Percentiles rank a stretch among this genome's conserved stretches.
These are phyloP conservation scores for Plutella xylostella DNA, from an alignment of 2,888 invertebrate species.

Conservation along the genomic window DNA sequence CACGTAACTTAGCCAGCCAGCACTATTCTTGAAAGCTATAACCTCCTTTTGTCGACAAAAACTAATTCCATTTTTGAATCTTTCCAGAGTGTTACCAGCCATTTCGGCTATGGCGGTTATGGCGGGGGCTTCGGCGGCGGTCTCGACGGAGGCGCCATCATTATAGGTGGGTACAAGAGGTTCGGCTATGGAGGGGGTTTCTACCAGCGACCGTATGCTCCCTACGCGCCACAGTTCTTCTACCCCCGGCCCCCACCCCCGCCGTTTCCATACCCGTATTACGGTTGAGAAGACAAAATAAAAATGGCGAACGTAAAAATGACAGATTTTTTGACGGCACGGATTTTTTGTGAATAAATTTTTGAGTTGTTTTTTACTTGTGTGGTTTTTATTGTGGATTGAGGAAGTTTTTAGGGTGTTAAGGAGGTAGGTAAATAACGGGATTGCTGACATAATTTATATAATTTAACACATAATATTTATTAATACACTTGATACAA, in stretches of 20 bases:
- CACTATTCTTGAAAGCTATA: no score
- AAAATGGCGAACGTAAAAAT: not conserved
- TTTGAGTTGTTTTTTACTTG: not conserved
- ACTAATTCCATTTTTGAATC: no score
- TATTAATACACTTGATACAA: slow-evolving; percentile 46
- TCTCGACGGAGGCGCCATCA: no score
- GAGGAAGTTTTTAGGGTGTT: not conserved
- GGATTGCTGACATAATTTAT: slow-evolving; percentile 57
- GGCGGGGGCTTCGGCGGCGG: no score
- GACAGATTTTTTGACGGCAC: not conserved
- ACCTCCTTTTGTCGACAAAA: no score
- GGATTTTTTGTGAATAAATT: not conserved
- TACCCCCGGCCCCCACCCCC: slow-evolving; percentile 24
- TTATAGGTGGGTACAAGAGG: no score
- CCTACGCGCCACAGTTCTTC: slow-evolving; percentile 18
- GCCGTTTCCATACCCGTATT: slow-evolving; percentile 15
- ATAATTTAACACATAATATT: slow-evolving; percentile 55
- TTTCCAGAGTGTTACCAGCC: no score
- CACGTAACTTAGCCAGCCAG: no score
- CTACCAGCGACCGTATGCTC: slow-evolving; percentile 18
- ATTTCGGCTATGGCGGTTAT: no score
- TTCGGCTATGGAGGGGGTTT: slow-evolving; percentile 10
- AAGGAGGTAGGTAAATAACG: slow-evolving; percentile 23
- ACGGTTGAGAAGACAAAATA: slow-evolving; percentile 17
- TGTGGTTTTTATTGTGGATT: not conserved